These are phyloP conservation scores for Ceratitis capitata DNA, from an alignment of 1,140 invertebrate species.

Conservation along the genomic window DNA sequence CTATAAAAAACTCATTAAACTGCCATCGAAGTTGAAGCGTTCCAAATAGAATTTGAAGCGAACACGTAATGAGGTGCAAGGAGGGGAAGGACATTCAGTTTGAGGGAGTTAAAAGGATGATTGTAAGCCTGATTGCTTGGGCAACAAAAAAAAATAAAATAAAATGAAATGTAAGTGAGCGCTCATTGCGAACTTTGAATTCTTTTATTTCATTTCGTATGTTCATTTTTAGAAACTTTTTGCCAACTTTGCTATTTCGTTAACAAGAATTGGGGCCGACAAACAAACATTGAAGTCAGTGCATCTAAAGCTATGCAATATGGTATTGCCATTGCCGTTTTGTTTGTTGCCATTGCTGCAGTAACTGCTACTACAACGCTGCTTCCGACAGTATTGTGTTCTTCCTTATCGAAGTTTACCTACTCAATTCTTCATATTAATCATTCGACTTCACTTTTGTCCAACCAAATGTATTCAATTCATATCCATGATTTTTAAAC, in stretches of 20 bases:
- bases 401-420: no score
- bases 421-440: no score
- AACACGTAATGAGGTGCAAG: background rate
- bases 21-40: constrained; percentile 29
- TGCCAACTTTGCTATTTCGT: background rate
- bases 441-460: no score
- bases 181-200: background rate
- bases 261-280: background rate
- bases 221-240: constrained; percentile 27
- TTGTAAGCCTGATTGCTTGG: background rate
- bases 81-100: background rate
- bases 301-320: background rate
- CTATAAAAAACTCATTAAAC: constrained; percentile 28
- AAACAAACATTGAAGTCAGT: background rate
- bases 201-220: background rate
- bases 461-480: no score
- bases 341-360: background rate
- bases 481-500: no score
- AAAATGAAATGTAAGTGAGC: background rate
- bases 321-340: background rate
- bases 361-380: background rate
- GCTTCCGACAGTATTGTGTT: background rate
- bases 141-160: background rate
- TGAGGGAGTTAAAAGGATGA: background rate
- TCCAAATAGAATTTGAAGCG: background rate